phyloP scores from a whole-genome alignment of 2,888 invertebrate genomes.

The Meliscaeva auricollis region DNA sequence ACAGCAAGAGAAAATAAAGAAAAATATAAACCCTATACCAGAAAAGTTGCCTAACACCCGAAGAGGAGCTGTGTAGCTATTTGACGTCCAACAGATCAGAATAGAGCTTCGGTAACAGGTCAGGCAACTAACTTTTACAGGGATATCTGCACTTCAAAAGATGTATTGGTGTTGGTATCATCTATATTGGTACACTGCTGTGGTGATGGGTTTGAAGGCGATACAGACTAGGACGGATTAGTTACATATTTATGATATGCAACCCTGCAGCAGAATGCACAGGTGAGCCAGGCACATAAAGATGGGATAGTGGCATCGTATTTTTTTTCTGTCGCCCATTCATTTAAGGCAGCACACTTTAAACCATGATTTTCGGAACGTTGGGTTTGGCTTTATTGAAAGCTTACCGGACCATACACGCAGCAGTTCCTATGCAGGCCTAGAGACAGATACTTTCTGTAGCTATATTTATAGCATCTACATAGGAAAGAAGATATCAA shows the following conservation, averaged over 20 bases:
- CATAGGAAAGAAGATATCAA: conserved; percentile 6
- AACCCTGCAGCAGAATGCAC: conserved; percentile 51
- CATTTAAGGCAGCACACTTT: conserved; percentile 19
- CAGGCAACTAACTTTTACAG: conserved; percentile 38
- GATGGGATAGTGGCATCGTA: conserved; percentile 29
- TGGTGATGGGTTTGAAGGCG: conserved; percentile 40
- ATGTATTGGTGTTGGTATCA: not conserved
- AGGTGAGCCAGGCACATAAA: conserved; percentile 37
- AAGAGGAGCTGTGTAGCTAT: conserved; percentile 32
- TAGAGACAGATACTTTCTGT: not conserved
- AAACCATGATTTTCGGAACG: conserved; percentile 41
- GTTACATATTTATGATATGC: conserved; percentile 69
- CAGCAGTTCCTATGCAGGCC: not conserved
- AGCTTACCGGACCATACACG: conserved; percentile 25
- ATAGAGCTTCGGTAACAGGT: conserved; percentile 51
- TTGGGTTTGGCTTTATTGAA: conserved; percentile 49
- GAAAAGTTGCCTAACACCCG: conserved; percentile 3
- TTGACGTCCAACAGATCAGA: conserved; percentile 54
- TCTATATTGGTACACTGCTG: not conserved
- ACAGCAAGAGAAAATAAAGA: conserved; percentile 47
- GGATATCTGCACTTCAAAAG: conserved; percentile 7
- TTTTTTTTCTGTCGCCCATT: conserved; percentile 18
- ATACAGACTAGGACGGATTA: conserved; percentile 56
- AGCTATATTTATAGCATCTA: not conserved
- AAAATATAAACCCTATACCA: not conserved